Conservation (phyloP, 1,140 invertebrate genomes). For the Hermetia illucens region DNA sequence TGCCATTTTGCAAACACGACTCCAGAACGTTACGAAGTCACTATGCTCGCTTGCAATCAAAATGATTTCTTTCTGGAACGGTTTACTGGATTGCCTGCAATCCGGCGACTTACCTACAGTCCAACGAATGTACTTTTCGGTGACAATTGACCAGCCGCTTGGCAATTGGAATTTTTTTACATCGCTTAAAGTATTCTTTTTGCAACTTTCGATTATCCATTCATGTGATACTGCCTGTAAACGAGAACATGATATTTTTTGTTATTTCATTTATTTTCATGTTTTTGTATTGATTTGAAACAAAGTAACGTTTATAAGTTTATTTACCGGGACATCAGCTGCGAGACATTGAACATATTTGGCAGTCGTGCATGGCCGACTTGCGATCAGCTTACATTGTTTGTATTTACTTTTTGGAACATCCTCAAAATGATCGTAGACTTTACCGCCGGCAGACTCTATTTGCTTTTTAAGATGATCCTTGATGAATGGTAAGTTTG, state of each 20-base stretch:
- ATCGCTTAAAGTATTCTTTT: conserved; percentile 24
- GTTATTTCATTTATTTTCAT: not conserved
- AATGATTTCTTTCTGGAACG: conserved; percentile 37
- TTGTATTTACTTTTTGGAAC: conserved; percentile 38
- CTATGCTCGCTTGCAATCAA: conserved; percentile 33
- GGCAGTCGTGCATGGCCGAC: conserved; percentile 41
- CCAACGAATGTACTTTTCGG: conserved; percentile 33
- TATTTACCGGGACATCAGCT: conserved; percentile 28
- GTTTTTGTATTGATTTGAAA: too few relatives aligned
- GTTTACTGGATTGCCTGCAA: conserved; percentile 27
- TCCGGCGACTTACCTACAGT: conserved; percentile 6
- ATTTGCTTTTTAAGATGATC: conserved; percentile 39
- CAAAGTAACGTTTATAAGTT: not conserved
- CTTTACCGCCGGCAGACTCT: conserved; percentile 35
- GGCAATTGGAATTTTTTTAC: conserved; percentile 33
- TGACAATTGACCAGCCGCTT: conserved; percentile 37
- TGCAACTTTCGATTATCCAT: conserved; percentile 41
- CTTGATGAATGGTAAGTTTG: conserved; percentile 36
- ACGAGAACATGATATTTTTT: not conserved
- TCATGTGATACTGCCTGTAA: conserved; percentile 32
- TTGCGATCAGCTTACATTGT: conserved; percentile 37
- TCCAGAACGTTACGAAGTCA: conserved; percentile 40
- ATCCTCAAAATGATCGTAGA: conserved; percentile 40
- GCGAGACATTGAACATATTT: conserved; percentile 42
- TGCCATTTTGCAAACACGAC: conserved; percentile 38